Conservation (phyloP, 2,113 vertebrate species). For the Arizona elegans region DNA sequence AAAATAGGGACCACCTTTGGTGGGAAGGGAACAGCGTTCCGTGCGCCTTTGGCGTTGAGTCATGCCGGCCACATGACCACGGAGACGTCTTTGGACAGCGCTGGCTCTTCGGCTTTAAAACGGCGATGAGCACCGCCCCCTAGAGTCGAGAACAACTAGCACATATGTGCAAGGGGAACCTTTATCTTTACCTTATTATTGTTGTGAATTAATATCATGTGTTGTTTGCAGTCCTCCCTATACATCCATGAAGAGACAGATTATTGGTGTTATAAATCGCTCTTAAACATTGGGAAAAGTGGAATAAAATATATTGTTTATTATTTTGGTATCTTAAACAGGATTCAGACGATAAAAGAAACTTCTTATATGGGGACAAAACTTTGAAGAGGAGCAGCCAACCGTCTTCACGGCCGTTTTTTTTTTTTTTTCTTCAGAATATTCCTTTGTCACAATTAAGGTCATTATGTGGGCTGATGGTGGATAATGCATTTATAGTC, state of each 20-base stretch:
- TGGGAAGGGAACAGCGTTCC: no score
- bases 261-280: not conserved
- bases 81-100: no score
- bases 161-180: no score
- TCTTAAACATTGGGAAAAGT: not conserved
- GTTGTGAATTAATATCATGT: no score
- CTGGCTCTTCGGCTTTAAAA: no score
- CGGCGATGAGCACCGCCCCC: no score
- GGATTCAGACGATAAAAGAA: not conserved
- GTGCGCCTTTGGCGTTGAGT: no score
- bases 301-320: not conserved
- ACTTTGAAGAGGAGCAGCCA: not conserved
- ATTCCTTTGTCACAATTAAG: not conserved
- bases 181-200: no score
- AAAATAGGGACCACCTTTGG: no score
- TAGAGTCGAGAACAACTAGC: no score
- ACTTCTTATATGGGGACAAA: not conserved
- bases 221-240: not conserved
- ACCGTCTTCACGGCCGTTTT: fast-evolving
- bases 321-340: not conserved
- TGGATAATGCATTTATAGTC: not conserved
- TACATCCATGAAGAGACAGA: not conserved
- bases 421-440: not conserved
- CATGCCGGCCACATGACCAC: no score
- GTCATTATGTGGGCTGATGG: not conserved